Evolutionary conservation across 2,797 vertebrate species (phyloP).

Genomic region (Pseudotriccus pelzelni): DNA sequence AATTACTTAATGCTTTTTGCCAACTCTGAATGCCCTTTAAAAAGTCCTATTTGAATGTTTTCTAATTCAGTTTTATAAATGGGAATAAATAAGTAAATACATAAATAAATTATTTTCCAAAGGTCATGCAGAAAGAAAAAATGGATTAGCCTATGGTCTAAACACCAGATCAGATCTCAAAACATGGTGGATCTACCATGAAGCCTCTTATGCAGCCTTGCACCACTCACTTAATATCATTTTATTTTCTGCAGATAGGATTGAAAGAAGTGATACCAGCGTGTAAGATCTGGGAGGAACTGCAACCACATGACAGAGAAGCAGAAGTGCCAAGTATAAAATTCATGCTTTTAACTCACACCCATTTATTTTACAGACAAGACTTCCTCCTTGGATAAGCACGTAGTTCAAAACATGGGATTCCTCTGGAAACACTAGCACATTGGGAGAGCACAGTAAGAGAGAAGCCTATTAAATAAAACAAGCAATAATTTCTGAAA

Average conservation of each 20-base stretch:
- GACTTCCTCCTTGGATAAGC: background rate
- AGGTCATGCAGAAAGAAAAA: background rate
- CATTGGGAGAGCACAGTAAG: background rate
- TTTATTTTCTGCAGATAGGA: background rate
- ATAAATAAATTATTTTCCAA: background rate
- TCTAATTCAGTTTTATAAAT: background rate
- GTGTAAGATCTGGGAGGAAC: background rate
- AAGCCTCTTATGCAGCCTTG: background rate
- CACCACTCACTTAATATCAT: background rate
- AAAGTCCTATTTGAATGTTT: background rate
- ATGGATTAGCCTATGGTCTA: background rate
- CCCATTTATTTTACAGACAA: background rate
- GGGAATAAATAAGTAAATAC: background rate
- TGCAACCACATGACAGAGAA: background rate
- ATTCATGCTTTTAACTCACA: background rate
- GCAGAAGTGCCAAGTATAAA: background rate
- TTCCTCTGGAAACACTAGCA: background rate
- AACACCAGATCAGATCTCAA: background rate
- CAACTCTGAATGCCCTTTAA: background rate
- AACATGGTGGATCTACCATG: background rate
- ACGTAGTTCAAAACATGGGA: background rate
- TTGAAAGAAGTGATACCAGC: background rate
- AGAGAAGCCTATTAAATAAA: conserved; percentile 30
- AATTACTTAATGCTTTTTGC: background rate
- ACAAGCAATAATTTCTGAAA: conserved; percentile 35